phyloP scores from a whole-genome alignment of 2,888 invertebrate genomes.

The Selenia dentaria region DNA sequence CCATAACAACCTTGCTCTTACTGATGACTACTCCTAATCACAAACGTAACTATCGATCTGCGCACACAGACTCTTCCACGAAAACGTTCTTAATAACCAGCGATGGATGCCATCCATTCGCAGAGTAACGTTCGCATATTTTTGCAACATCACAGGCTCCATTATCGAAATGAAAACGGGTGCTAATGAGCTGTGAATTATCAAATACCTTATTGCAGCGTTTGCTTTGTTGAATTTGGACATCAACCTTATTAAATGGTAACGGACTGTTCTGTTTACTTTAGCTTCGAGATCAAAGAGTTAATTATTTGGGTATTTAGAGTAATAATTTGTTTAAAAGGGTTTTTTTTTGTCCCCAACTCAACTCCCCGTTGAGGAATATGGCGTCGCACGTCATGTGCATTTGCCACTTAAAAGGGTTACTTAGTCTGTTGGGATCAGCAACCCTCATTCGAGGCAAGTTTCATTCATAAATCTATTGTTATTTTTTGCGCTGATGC shows the following conservation, averaged over 20 bases:
- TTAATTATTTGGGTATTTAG: conserved; percentile 3
- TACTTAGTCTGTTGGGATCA: too few relatives aligned
- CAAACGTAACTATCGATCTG: conserved; percentile 16
- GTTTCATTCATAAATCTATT: too few relatives aligned
- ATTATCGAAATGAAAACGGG: conserved; percentile 37
- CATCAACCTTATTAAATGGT: conserved; percentile 19
- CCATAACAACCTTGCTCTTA: background rate
- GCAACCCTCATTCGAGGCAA: too few relatives aligned
- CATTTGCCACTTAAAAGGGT: too few relatives aligned
- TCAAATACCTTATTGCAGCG: conserved; percentile 30
- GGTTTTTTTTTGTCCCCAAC: too few relatives aligned
- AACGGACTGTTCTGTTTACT: conserved; percentile 14
- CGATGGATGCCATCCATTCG: conserved; percentile 13
- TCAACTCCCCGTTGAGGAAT: too few relatives aligned
- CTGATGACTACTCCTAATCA: conserved; percentile 3
- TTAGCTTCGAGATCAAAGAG: conserved; percentile 6
- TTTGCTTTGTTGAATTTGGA: conserved; percentile 16
- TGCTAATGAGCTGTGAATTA: conserved; percentile 42
- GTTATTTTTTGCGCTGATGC: too few relatives aligned
- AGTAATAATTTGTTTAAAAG: too few relatives aligned
- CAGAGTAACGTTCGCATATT: background rate
- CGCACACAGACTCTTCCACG: background rate
- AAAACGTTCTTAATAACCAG: conserved; percentile 2
- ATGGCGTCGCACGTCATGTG: too few relatives aligned
- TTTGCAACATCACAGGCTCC: conserved; percentile 11